These are phyloP conservation scores for Cirrhinus mrigala DNA, from an alignment of 2,797 vertebrate genomes.

Conservation along the genomic window DNA sequence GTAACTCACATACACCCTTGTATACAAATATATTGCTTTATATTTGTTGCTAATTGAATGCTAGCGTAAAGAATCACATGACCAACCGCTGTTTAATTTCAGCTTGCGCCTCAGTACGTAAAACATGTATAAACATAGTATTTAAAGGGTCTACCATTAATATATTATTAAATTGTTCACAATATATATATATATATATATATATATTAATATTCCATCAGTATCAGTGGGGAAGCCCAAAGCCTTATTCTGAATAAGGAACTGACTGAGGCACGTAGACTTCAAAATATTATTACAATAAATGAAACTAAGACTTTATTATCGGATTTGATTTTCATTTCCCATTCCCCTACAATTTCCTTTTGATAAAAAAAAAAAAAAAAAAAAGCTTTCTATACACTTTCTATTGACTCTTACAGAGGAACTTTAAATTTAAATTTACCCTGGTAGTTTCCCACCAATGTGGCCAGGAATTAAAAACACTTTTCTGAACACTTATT, in stretches of 20 bases:
- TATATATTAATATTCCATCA: neutral
- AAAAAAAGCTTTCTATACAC: neutral
- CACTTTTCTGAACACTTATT: neutral
- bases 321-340: neutral
- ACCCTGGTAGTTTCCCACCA: neutral
- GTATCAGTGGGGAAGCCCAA: neutral
- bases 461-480: neutral
- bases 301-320: neutral
- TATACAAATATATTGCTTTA: neutral
- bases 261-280: neutral
- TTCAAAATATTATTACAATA: neutral
- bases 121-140: neutral
- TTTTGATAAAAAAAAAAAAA: neutral
- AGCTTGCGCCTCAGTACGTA: neutral
- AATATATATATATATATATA: neutral
- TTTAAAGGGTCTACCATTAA: neutral
- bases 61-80: neutral
- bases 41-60: constrained; percentile 3
- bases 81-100: neutral
- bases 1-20: neutral
- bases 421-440: neutral
- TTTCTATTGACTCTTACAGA: neutral
- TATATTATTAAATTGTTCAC: neutral
- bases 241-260: neutral
- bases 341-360: neutral